These are phyloP conservation scores for Volucella bombylans DNA, from an alignment of 2,888 invertebrate genomes.

Conservation along the genomic window DNA sequence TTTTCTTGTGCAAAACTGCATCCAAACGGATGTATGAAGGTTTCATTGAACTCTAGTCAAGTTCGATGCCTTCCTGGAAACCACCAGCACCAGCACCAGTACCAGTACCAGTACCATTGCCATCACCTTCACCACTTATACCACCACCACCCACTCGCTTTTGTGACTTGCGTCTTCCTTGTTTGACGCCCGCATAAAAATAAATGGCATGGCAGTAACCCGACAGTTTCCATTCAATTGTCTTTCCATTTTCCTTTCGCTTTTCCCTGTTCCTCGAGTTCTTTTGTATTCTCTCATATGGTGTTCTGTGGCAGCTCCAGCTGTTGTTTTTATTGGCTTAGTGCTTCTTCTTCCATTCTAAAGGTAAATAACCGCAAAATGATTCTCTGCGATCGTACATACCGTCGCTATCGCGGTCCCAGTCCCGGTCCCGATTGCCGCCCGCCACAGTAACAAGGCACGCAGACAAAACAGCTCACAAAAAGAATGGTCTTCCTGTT, in stretches of 20 bases:
- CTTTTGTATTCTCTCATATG: slow-evolving; percentile 39
- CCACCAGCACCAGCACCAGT: slow-evolving; percentile 13
- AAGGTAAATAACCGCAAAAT: slow-evolving; percentile 73
- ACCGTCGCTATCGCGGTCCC: slow-evolving; percentile 4
- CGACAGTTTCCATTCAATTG: slow-evolving; percentile 73
- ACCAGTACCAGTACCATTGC: slow-evolving; percentile 14
- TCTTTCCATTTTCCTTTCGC: slow-evolving; percentile 72
- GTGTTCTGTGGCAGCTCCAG: slow-evolving; percentile 16
- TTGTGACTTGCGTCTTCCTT: slow-evolving; percentile 59
- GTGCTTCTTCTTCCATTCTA: slow-evolving; percentile 47
- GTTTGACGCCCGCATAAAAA: slow-evolving; percentile 73
- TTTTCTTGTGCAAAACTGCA: slow-evolving; percentile 23
- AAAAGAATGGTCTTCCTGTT: slow-evolving; percentile 72
- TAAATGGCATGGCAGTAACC: slow-evolving; percentile 71
- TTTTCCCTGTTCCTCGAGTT: slow-evolving; percentile 53
- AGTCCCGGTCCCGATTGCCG: too few species aligned
- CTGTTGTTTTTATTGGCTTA: slow-evolving; percentile 10
- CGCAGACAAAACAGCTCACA: slow-evolving; percentile 67
- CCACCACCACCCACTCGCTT: slow-evolving; percentile 40
- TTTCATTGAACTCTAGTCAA: slow-evolving; percentile 61
- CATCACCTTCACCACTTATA: slow-evolving; percentile 3
- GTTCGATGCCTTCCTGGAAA: slow-evolving; percentile 61
- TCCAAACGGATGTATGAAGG: slow-evolving; percentile 26
- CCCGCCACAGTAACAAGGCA: slow-evolving; percentile 62
- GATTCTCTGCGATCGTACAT: slow-evolving; percentile 54